Evolutionary conservation across 2,888 invertebrate species (phyloP), one percentile per base, ranked within the genome.

Genomic region (Acanthopleura granulata): DNA sequence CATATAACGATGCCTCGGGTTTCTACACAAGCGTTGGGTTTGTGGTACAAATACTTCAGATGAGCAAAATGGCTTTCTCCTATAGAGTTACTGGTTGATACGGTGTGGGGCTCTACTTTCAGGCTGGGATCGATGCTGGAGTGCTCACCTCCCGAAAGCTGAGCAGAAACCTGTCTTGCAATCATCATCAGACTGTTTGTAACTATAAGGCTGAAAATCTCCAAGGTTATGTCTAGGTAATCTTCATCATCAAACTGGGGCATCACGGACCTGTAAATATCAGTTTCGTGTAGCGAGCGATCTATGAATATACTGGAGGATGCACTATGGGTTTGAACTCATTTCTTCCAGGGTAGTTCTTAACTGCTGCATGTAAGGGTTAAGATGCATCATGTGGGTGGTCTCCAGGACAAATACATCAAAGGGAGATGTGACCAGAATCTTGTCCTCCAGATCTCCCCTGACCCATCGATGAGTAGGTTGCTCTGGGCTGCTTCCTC

Each of bases 51-150:
- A 22, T 27, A 66, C 29, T 66, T 66, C 66, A 66, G 25, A 27
- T 66, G 25, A 22, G 66, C 66, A 27, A 66, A 66, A 16, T 66
- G 66, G 29, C 66, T 66, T 27, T 66, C 66, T 22, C 66, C 66
- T 27, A 66, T 66, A 27, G 66, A 66, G 29, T 66, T 66, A 16
- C 27, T 66, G 29, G 9, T 66, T 16, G 66, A 15, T 6, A 66
- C 25, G 15, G 66, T 6, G 16, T 25, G 18, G 6, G 66, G 25
- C 29, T 66, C 9, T 6, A 3, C 6, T 25, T 6, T 12, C 4
- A 25, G 4, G 1, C 4, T n/a, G n/a, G 25, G 16, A 22, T 25
- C 18, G 25, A 27, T 22, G 22, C 6, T 66, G 66, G 15, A 3
- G 29, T 66, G 66, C 25, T 66, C 66, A 27, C 66, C 66, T 27